Conservation (phyloP, 2,888 invertebrate genomes). For the Latrodectus hesperus region DNA sequence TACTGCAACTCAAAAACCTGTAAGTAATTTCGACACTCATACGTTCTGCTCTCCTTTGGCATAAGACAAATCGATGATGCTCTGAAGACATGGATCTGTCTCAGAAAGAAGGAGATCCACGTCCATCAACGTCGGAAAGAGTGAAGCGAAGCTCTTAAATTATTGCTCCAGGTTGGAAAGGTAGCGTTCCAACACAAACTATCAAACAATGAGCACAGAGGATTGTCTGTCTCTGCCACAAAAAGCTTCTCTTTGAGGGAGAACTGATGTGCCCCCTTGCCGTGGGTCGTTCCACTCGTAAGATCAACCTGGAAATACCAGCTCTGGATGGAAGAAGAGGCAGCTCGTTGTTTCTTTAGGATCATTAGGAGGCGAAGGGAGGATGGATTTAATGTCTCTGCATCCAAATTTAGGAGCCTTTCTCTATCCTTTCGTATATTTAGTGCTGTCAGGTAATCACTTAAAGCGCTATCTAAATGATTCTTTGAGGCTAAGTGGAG, state of each 20-base stretch:
- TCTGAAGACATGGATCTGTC: too few species aligned
- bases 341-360: conserved; percentile 38
- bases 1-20: too few species aligned
- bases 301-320: conserved; percentile 62
- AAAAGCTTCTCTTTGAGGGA: conserved; percentile 7
- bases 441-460: conserved; percentile 31
- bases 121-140: too few species aligned
- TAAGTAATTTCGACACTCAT: too few species aligned
- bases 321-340: conserved; percentile 13
- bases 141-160: background rate
- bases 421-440: conserved; percentile 20
- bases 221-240: conserved; percentile 13
- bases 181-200: conserved; percentile 33
- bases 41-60: too few species aligned
- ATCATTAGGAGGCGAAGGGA: conserved; percentile 4
- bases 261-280: conserved; percentile 29
- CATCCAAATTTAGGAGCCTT: conserved; percentile 60
- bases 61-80: too few species aligned
- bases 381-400: conserved; percentile 27
- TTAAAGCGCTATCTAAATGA: conserved; percentile 17
- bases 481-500: too few species aligned
- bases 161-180: background rate
- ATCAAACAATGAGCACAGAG: conserved; percentile 16
- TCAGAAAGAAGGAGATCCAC: too few species aligned
- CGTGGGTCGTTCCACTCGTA: conserved; percentile 59